Evolutionary conservation across 2,113 vertebrate species (phyloP).

Genomic region (Camelus bactrianus): DNA sequence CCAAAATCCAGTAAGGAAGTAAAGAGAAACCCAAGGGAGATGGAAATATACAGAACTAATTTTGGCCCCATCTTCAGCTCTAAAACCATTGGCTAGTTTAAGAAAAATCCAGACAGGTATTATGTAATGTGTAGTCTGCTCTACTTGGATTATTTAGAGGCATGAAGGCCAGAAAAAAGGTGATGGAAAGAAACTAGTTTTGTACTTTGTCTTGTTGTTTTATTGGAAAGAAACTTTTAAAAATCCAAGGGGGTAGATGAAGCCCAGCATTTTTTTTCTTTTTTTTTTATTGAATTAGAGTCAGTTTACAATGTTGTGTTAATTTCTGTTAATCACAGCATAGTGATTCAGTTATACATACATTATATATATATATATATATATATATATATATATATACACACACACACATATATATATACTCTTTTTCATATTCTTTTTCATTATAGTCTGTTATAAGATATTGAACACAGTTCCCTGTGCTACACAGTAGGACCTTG

Average conservation of each 20-base stretch:
- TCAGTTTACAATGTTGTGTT: no score
- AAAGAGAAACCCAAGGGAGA: not conserved
- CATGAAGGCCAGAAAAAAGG: not conserved
- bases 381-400: no score
- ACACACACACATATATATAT: no score
- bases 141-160: not conserved
- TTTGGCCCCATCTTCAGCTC: rapidly evolving
- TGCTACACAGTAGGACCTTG: no score
- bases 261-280: not conserved
- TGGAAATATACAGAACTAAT: not conserved
- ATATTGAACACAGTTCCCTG: no score
- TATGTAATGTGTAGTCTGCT: rapidly evolving
- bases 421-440: no score
- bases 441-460: no score
- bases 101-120: not conserved
- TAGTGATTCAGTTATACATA: no score
- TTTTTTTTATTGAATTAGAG: no score
- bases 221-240: not conserved
- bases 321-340: no score
- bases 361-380: no score
- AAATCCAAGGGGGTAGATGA: not conserved
- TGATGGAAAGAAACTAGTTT: not conserved
- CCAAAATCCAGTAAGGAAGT: not conserved
- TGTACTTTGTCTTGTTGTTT: rapidly evolving
- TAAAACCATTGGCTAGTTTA: not conserved